Conservation (phyloP, 1,140 invertebrate species). For the Trichonephila inaurata region DNA sequence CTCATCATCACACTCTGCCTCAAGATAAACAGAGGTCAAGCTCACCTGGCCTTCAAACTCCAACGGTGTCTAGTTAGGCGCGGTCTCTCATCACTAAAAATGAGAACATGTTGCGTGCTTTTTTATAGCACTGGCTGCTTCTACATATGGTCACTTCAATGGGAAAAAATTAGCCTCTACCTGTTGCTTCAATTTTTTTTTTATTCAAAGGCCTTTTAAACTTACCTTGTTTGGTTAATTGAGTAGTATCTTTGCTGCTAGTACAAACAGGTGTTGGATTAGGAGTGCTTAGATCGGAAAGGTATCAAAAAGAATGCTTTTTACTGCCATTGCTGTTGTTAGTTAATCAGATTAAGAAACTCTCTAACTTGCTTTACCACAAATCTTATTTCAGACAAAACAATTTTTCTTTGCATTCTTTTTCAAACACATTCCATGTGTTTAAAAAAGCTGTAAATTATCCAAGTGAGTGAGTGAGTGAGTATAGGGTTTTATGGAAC, state of each 20-base stretch:
- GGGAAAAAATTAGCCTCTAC: neutral
- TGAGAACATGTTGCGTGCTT: slow-evolving; percentile 20
- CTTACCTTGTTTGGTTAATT: slow-evolving; percentile 23
- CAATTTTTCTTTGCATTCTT: too few relatives aligned
- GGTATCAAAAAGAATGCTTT: too few relatives aligned
- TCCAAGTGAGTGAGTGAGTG: too few relatives aligned
- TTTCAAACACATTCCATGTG: too few relatives aligned
- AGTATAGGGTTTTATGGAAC: too few relatives aligned
- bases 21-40: slow-evolving; percentile 8
- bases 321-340: too few relatives aligned
- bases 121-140: neutral
- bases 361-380: too few relatives aligned
- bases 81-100: slow-evolving; percentile 36
- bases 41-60: slow-evolving; percentile 29
- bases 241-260: neutral
- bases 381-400: too few relatives aligned
- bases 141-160: slow-evolving; percentile 43
- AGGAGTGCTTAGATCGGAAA: neutral
- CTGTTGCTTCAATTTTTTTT: neutral
- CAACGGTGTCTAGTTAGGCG: neutral
- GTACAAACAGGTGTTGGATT: neutral
- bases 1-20: slow-evolving; percentile 30
- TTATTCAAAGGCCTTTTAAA: neutral
- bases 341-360: too few relatives aligned
- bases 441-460: too few relatives aligned